Conservation (phyloP, 2,888 invertebrate species). For the Drosophila maculinotata region DNA sequence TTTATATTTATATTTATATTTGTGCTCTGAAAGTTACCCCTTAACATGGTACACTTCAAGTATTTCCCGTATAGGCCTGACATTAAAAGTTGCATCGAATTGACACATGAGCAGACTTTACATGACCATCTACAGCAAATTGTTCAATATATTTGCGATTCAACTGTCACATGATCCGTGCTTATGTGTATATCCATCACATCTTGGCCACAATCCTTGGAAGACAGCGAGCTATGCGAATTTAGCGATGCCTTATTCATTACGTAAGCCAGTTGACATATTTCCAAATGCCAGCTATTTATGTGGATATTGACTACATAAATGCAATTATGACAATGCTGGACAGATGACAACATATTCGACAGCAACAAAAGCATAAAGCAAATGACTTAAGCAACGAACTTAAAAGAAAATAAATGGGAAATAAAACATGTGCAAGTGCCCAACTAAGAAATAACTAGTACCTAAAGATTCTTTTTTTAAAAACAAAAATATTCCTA, state of each 20-base stretch:
- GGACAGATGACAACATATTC: conserved; percentile 52
- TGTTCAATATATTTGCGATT: conserved; percentile 70
- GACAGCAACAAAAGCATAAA: conserved; percentile 33
- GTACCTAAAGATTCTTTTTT: no score
- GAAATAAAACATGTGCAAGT: not conserved
- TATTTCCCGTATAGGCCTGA: conserved; percentile 24
- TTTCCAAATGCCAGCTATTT: conserved; percentile 66
- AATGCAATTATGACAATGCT: conserved; percentile 74
- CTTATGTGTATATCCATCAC: conserved; percentile 77
- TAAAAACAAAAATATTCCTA: no score
- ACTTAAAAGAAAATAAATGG: conserved; percentile 5
- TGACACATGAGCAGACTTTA: conserved; percentile 73
- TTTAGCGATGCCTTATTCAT: conserved; percentile 64
- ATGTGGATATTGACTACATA: conserved; percentile 63
- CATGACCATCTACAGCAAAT: conserved; percentile 71
- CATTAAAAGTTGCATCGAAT: conserved; percentile 47
- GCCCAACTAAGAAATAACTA: not conserved
- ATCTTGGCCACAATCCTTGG: conserved; percentile 46
- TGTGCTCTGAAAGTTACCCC: not conserved
- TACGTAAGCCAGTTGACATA: conserved; percentile 65
- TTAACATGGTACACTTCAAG: no score
- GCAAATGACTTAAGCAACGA: conserved; percentile 55
- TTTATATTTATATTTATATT: not conserved
- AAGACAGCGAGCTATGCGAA: conserved; percentile 38
- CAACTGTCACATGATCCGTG: conserved; percentile 60